Base-by-base conservation (phyloP, 2,113 vertebrate species). In the Trochalopteron elliotii region DNA sequence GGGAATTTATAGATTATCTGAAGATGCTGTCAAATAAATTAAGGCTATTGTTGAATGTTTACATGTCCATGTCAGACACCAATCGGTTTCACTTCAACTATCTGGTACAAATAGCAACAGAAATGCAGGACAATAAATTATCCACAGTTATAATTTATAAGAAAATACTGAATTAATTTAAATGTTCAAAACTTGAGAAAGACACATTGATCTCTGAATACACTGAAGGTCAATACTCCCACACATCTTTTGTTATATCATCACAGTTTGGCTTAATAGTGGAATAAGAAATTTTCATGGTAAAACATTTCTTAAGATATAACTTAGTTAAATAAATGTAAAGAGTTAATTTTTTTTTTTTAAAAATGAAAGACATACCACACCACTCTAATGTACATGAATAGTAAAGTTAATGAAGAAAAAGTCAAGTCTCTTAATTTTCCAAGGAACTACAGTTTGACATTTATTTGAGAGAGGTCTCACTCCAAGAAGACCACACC, bases 1-100 rank as follows among this genome's bases (percentile, higher is more conserved):
- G 65, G 81, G 81, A 97, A 90, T 83, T 13, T 70, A 96, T 75
- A 89, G 76, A 93, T 94, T 96, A 92, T 78, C 90, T 92, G 57
- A 78, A 97, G 67, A 89, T 79, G 57, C 53, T 90, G 65, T 90
- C 80, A 71, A 56, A 64, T 5, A 79, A 94, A 96, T 90, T 91
- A 93, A 94, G 37, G 69, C 57, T 93, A 45, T 85, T 92, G 69
- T 37, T 88, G 63, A 94, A 76, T 76, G 75, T 90, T 95, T 93
- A 45, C 33, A 82, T 79, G 83, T 96, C 90, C 71, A 37, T 52
- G 56, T 59, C 63, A 85, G 64, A 93, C 42, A 91, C 35, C n/a
- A 71, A 88, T 87, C 2, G 0, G 49, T 57, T 96, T 96, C 90
- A 65, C 52, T 45, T 56, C 44, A 55, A 89, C 21, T 83, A 35